A percentile compares a stretch with the other conserved stretches of the same genome.
Evolutionary conservation across 2,888 invertebrate genomes (phyloP).

Genomic region (Polymixis flavicincta): DNA sequence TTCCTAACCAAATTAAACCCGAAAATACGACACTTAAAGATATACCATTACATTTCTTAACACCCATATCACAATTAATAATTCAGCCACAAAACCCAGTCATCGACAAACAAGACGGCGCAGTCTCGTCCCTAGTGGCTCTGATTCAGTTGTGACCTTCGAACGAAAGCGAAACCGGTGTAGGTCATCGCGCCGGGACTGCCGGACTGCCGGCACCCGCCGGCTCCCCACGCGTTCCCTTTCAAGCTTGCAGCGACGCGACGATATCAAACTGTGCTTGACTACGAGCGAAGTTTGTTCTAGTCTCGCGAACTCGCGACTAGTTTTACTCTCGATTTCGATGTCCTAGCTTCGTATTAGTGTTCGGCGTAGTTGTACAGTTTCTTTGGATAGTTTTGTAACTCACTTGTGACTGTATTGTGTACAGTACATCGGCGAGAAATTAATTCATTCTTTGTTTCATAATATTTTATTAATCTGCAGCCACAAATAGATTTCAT

Average conservation of each 20-base stretch:
- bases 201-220: conserved; percentile 45
- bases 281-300: conserved; percentile 2
- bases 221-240: conserved; percentile 71
- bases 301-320: conserved; percentile 4
- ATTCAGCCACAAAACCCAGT: conserved; percentile 6
- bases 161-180: conserved; percentile 89
- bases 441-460: neutral
- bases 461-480: neutral
- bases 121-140: conserved; percentile 61
- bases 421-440: neutral
- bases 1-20: neutral
- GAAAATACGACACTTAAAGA: no score
- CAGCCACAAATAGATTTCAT: neutral
- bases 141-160: conserved; percentile 87
- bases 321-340: conserved; percentile 27
- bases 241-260: conserved; percentile 69
- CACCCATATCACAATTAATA: neutral
- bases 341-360: neutral
- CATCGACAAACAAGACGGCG: conserved; percentile 4
- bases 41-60: neutral
- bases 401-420: neutral
- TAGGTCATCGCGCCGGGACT: conserved; percentile 81
- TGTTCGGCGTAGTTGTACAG: neutral
- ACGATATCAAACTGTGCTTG: conserved; percentile 19
- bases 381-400: neutral